A percentile compares a stretch with the other conserved stretches of the same genome.
These are phyloP conservation scores for Arbacia lixula DNA, from an alignment of 53 echinoderm and acorn worm species.

Conservation along the genomic window DNA sequence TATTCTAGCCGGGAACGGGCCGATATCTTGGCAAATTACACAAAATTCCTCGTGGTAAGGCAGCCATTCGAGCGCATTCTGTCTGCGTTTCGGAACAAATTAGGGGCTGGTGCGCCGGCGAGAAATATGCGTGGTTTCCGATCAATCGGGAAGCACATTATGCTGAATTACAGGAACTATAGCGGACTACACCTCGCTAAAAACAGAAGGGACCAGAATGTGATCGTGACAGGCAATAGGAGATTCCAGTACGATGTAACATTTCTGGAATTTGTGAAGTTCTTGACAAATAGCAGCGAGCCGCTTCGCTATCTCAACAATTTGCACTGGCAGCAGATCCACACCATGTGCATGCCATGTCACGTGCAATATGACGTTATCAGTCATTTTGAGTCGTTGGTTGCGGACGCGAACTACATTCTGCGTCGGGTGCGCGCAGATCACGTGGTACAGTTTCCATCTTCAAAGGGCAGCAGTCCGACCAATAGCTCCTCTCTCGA, in stretches of 20 bases:
- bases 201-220: too few relatives aligned
- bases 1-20: not conserved
- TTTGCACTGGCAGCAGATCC: slow-evolving; percentile 14
- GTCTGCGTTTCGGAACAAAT: slow-evolving; percentile 72
- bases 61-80: slow-evolving; percentile 65
- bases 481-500: slow-evolving; percentile 58
- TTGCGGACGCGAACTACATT: slow-evolving; percentile 59
- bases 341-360: slow-evolving; percentile 8
- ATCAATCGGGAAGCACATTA: slow-evolving; percentile 18
- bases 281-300: not conserved
- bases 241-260: slow-evolving; percentile 7
- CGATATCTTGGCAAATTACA: slow-evolving; percentile 33
- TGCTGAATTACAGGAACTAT: slow-evolving; percentile 29
- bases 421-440: slow-evolving; percentile 58
- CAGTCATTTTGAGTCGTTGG: slow-evolving; percentile 70
- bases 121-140: slow-evolving; percentile 2
- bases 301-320: not conserved
- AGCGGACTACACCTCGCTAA: not conserved
- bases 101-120: slow-evolving; percentile 60
- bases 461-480: slow-evolving; percentile 67
- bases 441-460: slow-evolving; percentile 62
- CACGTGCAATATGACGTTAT: slow-evolving; percentile 29
- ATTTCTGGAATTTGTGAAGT: slow-evolving; percentile 40
- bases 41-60: slow-evolving; percentile 71
- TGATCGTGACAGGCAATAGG: not conserved